Conservation (phyloP, 2,888 invertebrate species). For the Oasisia sp. region DNA sequence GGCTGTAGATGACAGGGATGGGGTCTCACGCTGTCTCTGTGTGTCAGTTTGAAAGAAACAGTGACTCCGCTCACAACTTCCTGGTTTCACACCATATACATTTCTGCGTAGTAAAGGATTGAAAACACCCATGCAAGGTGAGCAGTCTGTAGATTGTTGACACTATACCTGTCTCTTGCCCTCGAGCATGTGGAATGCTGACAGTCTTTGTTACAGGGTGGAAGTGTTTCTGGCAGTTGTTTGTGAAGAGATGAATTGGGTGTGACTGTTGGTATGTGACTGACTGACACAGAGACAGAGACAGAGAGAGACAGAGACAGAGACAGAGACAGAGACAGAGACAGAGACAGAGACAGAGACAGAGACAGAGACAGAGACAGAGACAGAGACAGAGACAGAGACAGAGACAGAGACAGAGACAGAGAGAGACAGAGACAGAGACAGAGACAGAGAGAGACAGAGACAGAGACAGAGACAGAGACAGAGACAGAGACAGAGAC, state of each 20-base stretch:
- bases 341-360: too few species aligned
- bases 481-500: too few species aligned
- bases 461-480: not conserved
- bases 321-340: too few species aligned
- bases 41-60: not conserved
- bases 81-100: not conserved
- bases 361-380: too few species aligned
- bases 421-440: too few species aligned
- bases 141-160: too few species aligned
- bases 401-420: too few species aligned
- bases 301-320: too few species aligned
- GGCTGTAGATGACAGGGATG: not conserved
- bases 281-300: not conserved
- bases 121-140: not conserved
- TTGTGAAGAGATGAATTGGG: not conserved
- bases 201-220: not conserved
- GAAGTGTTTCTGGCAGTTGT: not conserved
- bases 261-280: not conserved
- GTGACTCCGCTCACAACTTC: not conserved
- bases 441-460: not conserved
- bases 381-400: too few species aligned
- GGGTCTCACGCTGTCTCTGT: not conserved
- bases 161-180: too few species aligned
- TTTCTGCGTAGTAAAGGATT: not conserved
- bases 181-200: not conserved